phyloP scores from a whole-genome alignment of 2,113 vertebrate genomes.

The Apteryx mantelli region DNA sequence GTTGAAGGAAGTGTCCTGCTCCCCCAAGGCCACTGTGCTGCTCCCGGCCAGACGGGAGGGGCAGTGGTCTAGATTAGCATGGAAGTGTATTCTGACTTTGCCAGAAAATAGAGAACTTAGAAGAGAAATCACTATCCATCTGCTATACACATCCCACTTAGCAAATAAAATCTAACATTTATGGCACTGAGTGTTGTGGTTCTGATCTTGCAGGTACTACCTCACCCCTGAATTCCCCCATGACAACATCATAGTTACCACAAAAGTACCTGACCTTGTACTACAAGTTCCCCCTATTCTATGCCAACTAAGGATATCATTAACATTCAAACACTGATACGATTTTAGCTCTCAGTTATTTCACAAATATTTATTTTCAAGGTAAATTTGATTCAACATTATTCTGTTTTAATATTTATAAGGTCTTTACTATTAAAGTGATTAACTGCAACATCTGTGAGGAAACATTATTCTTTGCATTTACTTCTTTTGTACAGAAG shows the following conservation, averaged over 20 bases:
- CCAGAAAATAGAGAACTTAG: not conserved
- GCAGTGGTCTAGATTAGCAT: not conserved
- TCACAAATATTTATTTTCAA: not conserved
- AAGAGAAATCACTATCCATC: not conserved
- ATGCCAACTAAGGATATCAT: not conserved
- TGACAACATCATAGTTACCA: no score
- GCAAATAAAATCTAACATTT: no score
- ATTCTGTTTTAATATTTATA: not conserved
- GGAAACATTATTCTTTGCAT: not conserved
- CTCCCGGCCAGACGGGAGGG: not conserved
- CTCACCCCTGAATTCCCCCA: no score
- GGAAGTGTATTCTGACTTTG: not conserved
- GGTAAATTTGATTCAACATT: not conserved
- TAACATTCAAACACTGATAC: not conserved
- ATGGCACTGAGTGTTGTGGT: no score
- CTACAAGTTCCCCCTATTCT: no score
- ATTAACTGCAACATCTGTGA: not conserved
- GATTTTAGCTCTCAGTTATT: not conserved
- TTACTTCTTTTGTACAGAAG: not conserved
- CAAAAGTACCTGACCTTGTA: no score
- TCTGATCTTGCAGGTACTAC: no score
- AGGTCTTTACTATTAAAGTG: not conserved
- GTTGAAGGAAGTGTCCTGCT: not conserved
- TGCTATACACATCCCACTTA: no score
- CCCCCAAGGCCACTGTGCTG: not conserved